phyloP scores from a whole-genome alignment of 2,113 vertebrate genomes.

The Phalacrocorax carbo region DNA sequence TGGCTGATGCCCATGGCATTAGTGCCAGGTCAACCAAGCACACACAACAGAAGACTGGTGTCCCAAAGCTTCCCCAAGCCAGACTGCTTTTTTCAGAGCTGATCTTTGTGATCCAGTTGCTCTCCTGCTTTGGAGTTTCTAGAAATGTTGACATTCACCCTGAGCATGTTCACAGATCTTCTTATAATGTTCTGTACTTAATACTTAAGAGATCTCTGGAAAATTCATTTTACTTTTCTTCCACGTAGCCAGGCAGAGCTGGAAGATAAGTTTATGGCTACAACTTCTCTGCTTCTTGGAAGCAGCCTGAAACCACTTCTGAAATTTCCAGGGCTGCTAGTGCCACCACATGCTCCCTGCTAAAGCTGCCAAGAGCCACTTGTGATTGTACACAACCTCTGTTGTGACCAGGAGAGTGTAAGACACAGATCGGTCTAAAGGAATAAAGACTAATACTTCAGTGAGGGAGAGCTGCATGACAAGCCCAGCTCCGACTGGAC shows the following conservation, averaged over 20 bases:
- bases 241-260: not conserved
- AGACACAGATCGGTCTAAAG: not conserved
- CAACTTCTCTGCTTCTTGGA: not conserved
- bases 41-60: not conserved
- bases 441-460: not conserved
- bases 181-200: not conserved
- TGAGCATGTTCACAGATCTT: not conserved
- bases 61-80: not conserved
- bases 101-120: not conserved
- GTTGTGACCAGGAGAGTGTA: not conserved
- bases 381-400: not conserved
- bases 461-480: not conserved
- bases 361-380: not conserved
- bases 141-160: not conserved
- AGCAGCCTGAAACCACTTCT: not conserved
- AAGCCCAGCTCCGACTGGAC: not conserved
- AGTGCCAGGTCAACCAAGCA: not conserved
- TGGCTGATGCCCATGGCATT: fast-evolving
- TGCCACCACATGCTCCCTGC: not conserved
- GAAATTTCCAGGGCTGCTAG: not conserved
- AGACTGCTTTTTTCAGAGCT: not conserved
- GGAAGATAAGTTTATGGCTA: not conserved
- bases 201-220: not conserved
- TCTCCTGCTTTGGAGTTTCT: not conserved
- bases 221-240: not conserved